Base-by-base conservation (phyloP, 2,113 vertebrate species). In the Emydocephalus ijimae region DNA sequence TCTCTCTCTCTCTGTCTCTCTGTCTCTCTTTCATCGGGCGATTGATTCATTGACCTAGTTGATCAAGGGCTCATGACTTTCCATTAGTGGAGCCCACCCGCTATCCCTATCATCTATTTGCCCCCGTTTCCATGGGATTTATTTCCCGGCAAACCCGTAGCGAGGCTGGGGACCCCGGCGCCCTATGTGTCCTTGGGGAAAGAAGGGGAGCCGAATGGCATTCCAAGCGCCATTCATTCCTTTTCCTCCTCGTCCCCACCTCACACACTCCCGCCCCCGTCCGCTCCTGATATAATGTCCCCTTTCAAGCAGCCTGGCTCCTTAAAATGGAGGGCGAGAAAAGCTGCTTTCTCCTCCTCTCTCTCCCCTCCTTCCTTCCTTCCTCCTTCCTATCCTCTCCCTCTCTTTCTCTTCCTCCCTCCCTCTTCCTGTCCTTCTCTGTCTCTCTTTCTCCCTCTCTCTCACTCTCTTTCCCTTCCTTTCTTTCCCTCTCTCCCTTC, bases 201-300 rank as follows among this genome's bases (percentile, higher is more conserved):
- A 15, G n/a, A 7, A 39, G 3, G 11, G 26, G 61, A n/a, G 3
- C 29, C 2, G 10, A 64, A 18, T 34, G 69, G 69, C 69, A 74
- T 74, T 74, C n/a, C 69, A 18, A 74, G 69, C 69, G 2, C n/a
- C 15, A 20, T 6, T 34, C 69, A 39, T 74, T 34, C n/a, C 15
- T 39, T 74, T 34, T 1, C n/a, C 69, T 74, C 5, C n/a, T 39
- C 5, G 1, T 10, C 26, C 3, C 10, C 43, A 0, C 52, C 0
- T 1, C 12, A 39, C 39, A 39, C 39, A 39, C 45, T 0, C 10
- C 5, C 5, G 2, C 2, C 26, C 11, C 3, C 26, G 5, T 4
- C 5, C 6, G 6, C 64, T 18, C 14, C 64, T n/a, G n/a, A 1
- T 34, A 14, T n/a, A 81, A 81, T 39, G 69, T 39, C n/a, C n/a